Base-by-base conservation (phyloP, 2,888 invertebrate genomes). In the Blomia tropicalis region DNA sequence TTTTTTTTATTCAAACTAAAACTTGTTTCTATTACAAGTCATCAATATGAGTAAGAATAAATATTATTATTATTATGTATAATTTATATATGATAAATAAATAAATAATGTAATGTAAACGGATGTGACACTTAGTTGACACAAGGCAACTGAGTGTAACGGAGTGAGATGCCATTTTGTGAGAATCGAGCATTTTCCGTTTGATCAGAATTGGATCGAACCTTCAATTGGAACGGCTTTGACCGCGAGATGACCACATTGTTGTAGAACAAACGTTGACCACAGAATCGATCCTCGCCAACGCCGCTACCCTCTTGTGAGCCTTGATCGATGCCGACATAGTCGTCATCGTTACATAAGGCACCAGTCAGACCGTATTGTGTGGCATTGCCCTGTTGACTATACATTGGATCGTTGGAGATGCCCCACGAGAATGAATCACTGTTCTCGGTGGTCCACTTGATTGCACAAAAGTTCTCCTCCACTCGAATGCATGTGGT, bases 91-190 rank as follows among this genome's bases (percentile, higher is more conserved):
- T 27, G 7, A 47, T 47, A 47, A 47, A 47, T 47, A 47, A 47
- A 47, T 47, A 47, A 47, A 47, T 25, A 7, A 11, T 22, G 41
- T 41, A 47, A 47, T 47, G 7, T 36, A 17, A 36, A 7, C 36
- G 36, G 22, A 14, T 47, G 22, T 47, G 41, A 17, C 41, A 41
- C 41, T 47, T 27, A 47, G 41, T 62, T 67, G 61, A 69, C 68
- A 59, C 69, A 69, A 5, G 69, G 69, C 53, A 69, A 44, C 60
- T 69, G 69, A n/a, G 66, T 67, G 60, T 69, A 69, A 47, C 67
- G 62, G 27, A 69, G 62, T 1, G 67, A 64, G 41, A 68, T 43
- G 29, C 68, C 68, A 44, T 47, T 63, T 32, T 68, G 68, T 11
- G 68, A 66, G 27, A 65, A 47, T 27, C 60, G 62, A 2, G 67